phyloP scores from a whole-genome alignment of 2,888 invertebrate genomes.

The Thymelicus sylvestris region DNA sequence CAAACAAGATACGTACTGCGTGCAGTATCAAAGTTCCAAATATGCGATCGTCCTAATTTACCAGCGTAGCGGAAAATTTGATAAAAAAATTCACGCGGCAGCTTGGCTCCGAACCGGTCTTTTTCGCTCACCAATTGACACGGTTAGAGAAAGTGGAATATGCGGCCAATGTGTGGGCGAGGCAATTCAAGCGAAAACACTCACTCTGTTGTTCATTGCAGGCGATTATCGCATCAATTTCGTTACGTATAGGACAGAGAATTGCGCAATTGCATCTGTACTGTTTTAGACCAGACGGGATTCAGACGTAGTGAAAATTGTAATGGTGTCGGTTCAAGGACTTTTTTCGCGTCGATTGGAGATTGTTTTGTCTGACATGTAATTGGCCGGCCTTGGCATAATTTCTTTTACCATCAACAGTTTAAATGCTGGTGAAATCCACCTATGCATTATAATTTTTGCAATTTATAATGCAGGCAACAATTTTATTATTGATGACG shows the following conservation, averaged over 20 bases:
- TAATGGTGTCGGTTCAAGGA: constrained; percentile 25
- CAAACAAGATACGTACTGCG: not conserved
- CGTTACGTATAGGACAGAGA: not conserved
- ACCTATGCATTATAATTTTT: too few relatives aligned
- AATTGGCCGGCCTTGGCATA: constrained; percentile 13
- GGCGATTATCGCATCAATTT: constrained; percentile 22
- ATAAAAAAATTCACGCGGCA: constrained; percentile 20
- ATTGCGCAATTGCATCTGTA: constrained; percentile 3
- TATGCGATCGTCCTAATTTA: not conserved
- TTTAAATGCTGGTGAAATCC: too few relatives aligned
- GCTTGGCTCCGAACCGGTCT: constrained; percentile 70
- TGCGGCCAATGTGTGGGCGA: constrained; percentile 70
- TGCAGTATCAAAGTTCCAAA: not conserved
- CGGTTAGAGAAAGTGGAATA: constrained; percentile 65
- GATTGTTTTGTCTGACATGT: constrained; percentile 23
- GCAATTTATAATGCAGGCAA: too few relatives aligned
- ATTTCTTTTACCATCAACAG: not conserved
- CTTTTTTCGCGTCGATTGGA: constrained; percentile 21
- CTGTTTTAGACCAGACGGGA: constrained; percentile 17
- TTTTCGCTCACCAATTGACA: constrained; percentile 76
- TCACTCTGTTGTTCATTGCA: constrained; percentile 2
- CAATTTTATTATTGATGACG: too few relatives aligned
- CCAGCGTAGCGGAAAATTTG: constrained; percentile 9
- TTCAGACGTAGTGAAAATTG: constrained; percentile 29
- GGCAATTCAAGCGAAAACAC: constrained; percentile 54